These are phyloP conservation scores for Pseudochaenichthys georgianus DNA, from an alignment of 2,797 vertebrate genomes.

Conservation along the genomic window DNA sequence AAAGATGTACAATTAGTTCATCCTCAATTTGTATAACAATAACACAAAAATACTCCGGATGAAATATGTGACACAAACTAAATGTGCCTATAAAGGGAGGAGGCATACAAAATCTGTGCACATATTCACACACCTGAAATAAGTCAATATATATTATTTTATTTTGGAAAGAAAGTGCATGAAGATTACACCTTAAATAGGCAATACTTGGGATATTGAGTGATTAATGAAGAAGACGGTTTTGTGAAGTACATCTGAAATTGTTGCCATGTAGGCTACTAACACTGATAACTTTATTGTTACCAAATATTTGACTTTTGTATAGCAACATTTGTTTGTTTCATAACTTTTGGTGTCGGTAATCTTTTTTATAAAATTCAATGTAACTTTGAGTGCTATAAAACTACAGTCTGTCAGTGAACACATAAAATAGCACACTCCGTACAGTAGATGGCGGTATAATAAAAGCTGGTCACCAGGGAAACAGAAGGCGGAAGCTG, in stretches of 20 bases:
- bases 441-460: conserved; percentile 37
- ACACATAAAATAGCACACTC: neutral
- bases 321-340: neutral
- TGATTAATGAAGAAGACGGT: neutral
- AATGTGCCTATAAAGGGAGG: neutral
- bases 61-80: neutral
- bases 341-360: neutral
- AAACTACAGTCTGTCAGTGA: neutral
- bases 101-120: neutral
- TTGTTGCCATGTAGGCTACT: neutral
- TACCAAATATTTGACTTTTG: neutral
- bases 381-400: neutral
- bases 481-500: neutral
- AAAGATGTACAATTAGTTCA: neutral
- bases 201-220: too few relatives aligned
- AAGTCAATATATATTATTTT: too few relatives aligned
- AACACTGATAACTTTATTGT: neutral
- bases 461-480: too few relatives aligned
- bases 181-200: too few relatives aligned
- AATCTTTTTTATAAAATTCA: neutral
- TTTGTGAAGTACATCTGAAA: neutral
- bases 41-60: neutral
- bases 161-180: too few relatives aligned
- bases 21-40: neutral
- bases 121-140: too few relatives aligned